These are phyloP conservation scores for Engystomops pustulosus DNA, from an alignment of 2,113 vertebrate species.

Conservation along the genomic window DNA sequence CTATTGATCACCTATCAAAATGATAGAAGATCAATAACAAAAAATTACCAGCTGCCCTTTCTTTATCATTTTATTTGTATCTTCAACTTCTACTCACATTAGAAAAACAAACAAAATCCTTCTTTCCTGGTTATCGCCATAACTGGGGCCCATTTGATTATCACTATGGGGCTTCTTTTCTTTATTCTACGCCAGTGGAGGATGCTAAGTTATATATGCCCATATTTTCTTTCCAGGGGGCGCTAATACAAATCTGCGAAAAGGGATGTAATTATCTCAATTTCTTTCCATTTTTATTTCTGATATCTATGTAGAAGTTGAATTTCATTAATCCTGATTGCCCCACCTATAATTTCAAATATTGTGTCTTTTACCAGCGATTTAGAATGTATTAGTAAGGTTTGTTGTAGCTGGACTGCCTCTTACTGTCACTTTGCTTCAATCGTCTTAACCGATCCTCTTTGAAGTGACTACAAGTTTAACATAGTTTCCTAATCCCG, in stretches of 20 bases:
- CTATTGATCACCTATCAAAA: too few relatives aligned
- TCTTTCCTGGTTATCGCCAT: too few relatives aligned
- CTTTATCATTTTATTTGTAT: too few relatives aligned
- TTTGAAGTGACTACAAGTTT: conserved; percentile 72
- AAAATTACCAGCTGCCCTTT: too few relatives aligned
- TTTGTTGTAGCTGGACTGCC: conserved; percentile 59
- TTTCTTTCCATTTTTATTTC: too few relatives aligned
- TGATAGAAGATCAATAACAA: too few relatives aligned
- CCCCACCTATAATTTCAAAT: neutral
- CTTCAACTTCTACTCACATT: too few relatives aligned
- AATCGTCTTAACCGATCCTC: conserved; percentile 66
- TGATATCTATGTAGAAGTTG: neutral
- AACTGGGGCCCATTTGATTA: neutral
- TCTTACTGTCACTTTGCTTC: conserved; percentile 74
- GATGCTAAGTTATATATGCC: too few relatives aligned
- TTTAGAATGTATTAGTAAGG: neutral
- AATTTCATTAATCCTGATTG: neutral
- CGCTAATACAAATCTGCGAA: neutral
- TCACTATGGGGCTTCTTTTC: neutral
- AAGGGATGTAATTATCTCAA: neutral
- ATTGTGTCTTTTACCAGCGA: neutral
- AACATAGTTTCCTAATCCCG: conserved; percentile 70
- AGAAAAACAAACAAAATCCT: too few relatives aligned
- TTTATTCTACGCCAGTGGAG: too few relatives aligned
- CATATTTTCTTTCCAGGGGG: neutral